A percentile compares a stretch with the other conserved stretches of the same genome.
Evolutionary conservation across 2,888 invertebrate species (phyloP).

Genomic region (Rhyacophila evoluta): DNA sequence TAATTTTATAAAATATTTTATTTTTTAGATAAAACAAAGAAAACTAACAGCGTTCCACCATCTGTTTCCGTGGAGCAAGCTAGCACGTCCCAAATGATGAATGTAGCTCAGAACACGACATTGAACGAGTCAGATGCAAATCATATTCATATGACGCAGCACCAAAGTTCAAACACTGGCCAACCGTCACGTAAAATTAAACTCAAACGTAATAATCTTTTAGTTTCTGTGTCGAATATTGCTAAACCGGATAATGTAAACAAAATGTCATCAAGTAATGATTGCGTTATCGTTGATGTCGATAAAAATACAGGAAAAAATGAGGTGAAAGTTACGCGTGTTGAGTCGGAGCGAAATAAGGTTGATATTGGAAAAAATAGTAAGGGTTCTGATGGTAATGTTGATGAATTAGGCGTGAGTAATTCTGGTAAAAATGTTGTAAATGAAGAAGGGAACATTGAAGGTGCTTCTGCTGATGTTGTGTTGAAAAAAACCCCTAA

Average conservation of each 20-base stretch:
- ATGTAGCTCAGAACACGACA: not conserved
- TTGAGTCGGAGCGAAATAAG: not conserved
- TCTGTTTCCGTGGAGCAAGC: conserved; percentile 2
- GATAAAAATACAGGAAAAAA: not conserved
- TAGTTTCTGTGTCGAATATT: conserved; percentile 37
- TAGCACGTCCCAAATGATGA: not conserved
- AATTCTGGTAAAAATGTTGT: too few relatives aligned
- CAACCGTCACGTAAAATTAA: conserved; percentile 62
- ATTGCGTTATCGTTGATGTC: not conserved
- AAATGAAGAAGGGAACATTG: not conserved
- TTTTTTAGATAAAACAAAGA: conserved; percentile 31
- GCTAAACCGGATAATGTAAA: conserved; percentile 3
- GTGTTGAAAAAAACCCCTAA: not conserved
- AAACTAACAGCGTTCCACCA: not conserved
- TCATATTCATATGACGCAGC: not conserved
- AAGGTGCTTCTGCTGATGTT: not conserved
- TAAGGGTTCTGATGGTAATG: too few relatives aligned
- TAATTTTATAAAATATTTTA: too few relatives aligned
- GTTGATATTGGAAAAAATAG: too few relatives aligned
- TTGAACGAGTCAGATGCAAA: not conserved
- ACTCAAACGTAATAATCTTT: conserved; percentile 61
- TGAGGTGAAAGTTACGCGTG: not conserved
- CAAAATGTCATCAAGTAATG: too few relatives aligned
- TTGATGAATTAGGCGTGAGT: too few relatives aligned
- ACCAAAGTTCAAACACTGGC: not conserved